Conservation (phyloP, 1,140 invertebrate species). For the Drosophila erecta region DNA sequence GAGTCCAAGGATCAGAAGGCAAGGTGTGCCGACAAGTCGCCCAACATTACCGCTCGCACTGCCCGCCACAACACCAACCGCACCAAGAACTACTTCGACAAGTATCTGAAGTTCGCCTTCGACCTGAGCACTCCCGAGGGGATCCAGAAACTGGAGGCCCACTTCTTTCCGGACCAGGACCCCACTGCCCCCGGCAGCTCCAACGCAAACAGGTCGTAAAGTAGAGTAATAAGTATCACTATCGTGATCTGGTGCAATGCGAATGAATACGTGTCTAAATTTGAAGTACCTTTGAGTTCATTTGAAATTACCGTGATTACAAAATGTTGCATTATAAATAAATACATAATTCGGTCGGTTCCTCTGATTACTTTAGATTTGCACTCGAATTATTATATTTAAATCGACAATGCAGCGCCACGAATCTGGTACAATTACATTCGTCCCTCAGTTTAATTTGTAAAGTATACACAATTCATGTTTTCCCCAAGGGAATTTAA, state of each 20-base stretch:
- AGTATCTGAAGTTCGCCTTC: conserved; percentile 66
- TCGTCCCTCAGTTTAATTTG: too few relatives aligned
- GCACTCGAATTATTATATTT: not conserved
- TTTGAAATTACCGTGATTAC: not conserved
- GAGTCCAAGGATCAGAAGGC: not conserved
- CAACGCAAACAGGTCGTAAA: too few relatives aligned
- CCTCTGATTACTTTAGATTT: not conserved
- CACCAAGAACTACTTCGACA: conserved; percentile 63
- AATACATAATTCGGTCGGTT: not conserved
- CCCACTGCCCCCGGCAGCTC: not conserved
- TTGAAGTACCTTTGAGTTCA: not conserved
- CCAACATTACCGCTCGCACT: conserved; percentile 14
- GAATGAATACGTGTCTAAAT: not conserved
- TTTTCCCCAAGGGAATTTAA: not conserved
- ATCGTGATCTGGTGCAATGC: too few relatives aligned
- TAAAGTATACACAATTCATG: not conserved
- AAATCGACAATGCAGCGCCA: too few relatives aligned
- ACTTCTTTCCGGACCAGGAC: conserved; percentile 53
- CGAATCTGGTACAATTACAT: too few relatives aligned
- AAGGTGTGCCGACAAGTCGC: conserved; percentile 7
- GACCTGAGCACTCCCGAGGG: conserved; percentile 64
- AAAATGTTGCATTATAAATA: not conserved
- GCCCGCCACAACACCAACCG: conserved; percentile 27
- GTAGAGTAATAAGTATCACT: too few relatives aligned
- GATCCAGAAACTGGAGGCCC: conserved; percentile 56